A percentile compares a stretch with the other conserved stretches of the same genome.
Evolutionary conservation across 2,113 vertebrate genomes (phyloP).

Genomic region (Cheilinus undulatus): DNA sequence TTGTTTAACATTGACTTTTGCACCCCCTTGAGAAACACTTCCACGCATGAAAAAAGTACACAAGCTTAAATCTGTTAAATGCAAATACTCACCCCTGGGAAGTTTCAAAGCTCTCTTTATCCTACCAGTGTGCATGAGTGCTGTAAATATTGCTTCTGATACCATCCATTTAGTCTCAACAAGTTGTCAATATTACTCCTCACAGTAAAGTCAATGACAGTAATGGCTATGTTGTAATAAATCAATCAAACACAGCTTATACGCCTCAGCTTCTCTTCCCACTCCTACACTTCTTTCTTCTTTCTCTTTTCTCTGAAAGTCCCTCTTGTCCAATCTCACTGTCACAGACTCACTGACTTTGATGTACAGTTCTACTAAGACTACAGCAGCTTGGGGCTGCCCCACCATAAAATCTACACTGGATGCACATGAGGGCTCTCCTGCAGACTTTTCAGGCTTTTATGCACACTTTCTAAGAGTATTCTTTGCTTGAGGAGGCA

Average conservation of each 20-base stretch:
- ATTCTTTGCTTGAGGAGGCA: slow-evolving; percentile 31
- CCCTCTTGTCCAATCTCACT: slow-evolving; percentile 14
- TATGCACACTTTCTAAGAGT: slow-evolving; percentile 25
- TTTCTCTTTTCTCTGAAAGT: slow-evolving; percentile 21
- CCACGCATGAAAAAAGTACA: slow-evolving; percentile 16
- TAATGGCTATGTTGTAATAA: slow-evolving; percentile 27
- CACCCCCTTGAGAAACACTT: not conserved
- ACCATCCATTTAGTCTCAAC: slow-evolving; percentile 25
- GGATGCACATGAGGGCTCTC: slow-evolving; percentile 16
- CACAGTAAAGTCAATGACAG: slow-evolving; percentile 27
- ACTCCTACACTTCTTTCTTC: slow-evolving; percentile 11
- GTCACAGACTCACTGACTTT: slow-evolving; percentile 43
- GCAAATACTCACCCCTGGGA: slow-evolving; percentile 2
- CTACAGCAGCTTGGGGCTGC: slow-evolving; percentile 25
- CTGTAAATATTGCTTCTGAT: slow-evolving; percentile 38
- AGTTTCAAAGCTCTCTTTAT: slow-evolving; percentile 4
- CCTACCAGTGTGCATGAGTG: slow-evolving; percentile 4
- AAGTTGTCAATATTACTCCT: slow-evolving; percentile 32
- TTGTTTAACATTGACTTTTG: slow-evolving; percentile 9
- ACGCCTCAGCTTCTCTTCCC: not conserved
- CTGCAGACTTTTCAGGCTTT: slow-evolving; percentile 26
- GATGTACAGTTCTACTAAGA: slow-evolving; percentile 44
- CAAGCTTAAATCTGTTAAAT: slow-evolving; percentile 12
- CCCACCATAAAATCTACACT: slow-evolving; percentile 32
- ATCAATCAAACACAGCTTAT: slow-evolving; percentile 25